Evolutionary conservation across 2,113 vertebrate species (phyloP), one percentile per base, ranked within the genome.

Genomic region (Macquaria australasica): DNA sequence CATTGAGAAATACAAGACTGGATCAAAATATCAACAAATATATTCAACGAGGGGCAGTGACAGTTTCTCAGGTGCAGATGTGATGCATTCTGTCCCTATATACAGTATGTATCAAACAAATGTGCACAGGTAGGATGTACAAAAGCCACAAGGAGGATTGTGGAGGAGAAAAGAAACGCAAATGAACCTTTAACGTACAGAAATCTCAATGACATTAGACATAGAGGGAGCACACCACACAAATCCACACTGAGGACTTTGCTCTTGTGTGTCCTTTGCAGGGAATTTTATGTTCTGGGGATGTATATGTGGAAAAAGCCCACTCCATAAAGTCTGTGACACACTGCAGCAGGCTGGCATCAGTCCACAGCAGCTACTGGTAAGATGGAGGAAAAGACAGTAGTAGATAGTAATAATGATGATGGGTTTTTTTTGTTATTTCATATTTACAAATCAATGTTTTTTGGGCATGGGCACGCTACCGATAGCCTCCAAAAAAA

Each of bases 251-350:
- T 85, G 53, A 77, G 6, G 31, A n/a, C 48, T 86, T 77, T 84
- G 64, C 55, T 12, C 31, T 28, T 81, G 16, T 81, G 70, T 72
- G 31, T 80, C 48, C n/a, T 64, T 73, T 93, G 55, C 89, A 99
- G 98, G 98, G 63, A 97, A 94, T 77, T 99, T 99, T 91, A 91
- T 99, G 71, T 99, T 99, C 89, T 99, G 98, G 98, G 97, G 96
- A 45, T 97, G 97, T 92, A 93, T 99, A 73, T 96, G 93, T 90
- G 98, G 98, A 23, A 95, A 96, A 83, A 97, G 97, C 89, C 95
- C 96, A 8, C 82, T 95, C 1, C 96, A 97, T 73, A 93, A 96
- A 87, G 92, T 96, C 56, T 99, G 98, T 88, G 95, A 85, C 72
- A 96, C 94, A 0, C 83, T 99, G 75, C 97, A 97, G 89, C 95